These are phyloP conservation scores for Tanytarsus gracilentus DNA, from an alignment of 2,888 invertebrate genomes.

Conservation along the genomic window DNA sequence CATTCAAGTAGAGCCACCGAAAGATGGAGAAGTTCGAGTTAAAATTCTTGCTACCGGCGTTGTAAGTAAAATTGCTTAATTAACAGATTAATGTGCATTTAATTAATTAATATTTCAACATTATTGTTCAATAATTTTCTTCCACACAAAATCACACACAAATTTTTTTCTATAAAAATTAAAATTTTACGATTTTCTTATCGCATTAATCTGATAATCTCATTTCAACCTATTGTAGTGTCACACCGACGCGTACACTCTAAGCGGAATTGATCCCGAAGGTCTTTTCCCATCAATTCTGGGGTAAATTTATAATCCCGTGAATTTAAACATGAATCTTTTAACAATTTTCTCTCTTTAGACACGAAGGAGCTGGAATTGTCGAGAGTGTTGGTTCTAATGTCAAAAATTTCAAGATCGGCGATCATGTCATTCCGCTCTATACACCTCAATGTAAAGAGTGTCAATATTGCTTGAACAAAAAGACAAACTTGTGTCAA, in stretches of 20 bases:
- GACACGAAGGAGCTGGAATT: constrained; percentile 93
- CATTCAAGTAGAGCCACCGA: constrained; percentile 89
- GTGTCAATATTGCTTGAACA: constrained; percentile 91
- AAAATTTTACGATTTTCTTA: background rate
- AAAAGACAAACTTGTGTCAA: constrained; percentile 94
- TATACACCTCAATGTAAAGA: constrained; percentile 56
- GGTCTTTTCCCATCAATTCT: constrained; percentile 85
- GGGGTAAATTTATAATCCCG: constrained; percentile 67
- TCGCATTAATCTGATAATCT: background rate
- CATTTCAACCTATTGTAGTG: constrained; percentile 47
- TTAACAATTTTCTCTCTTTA: background rate
- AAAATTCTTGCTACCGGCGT: constrained; percentile 70
- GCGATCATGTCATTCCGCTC: constrained; percentile 39
- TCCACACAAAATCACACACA: constrained; percentile 37
- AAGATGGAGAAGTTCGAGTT: constrained; percentile 80
- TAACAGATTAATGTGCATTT: constrained; percentile 64
- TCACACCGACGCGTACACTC: constrained; percentile 87
- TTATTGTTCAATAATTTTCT: no score
- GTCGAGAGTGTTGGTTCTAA: constrained; percentile 95
- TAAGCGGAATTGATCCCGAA: constrained; percentile 82
- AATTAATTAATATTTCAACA: no score
- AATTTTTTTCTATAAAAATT: background rate
- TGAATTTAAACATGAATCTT: background rate
- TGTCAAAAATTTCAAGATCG: constrained; percentile 75
- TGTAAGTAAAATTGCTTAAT: constrained; percentile 64